phyloP scores from a whole-genome alignment of 2,888 invertebrate species.

The Dynastes maya region DNA sequence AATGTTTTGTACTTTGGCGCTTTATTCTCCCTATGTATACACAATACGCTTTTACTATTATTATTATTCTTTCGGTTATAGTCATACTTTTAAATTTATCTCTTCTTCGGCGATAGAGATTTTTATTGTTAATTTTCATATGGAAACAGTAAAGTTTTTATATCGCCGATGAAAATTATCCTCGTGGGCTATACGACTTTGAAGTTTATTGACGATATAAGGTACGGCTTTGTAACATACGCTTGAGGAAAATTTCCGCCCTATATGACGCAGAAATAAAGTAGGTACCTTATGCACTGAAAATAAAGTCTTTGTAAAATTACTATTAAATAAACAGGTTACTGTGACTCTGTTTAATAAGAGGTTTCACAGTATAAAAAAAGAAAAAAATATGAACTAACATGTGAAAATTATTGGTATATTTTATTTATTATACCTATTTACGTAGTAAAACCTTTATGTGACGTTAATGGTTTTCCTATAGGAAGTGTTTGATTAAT shows the following conservation, averaged over 20 bases:
- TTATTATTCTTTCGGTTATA: slow-evolving; percentile 57
- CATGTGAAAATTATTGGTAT: no score
- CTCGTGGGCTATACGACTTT: slow-evolving; percentile 35
- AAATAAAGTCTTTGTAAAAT: no score
- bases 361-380: no score
- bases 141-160: slow-evolving; percentile 51
- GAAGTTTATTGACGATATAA: slow-evolving; percentile 47
- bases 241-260: slow-evolving; percentile 10
- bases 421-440: no score
- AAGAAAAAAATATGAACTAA: no score
- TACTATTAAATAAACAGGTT: no score
- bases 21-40: slow-evolving; percentile 40
- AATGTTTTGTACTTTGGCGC: slow-evolving; percentile 52
- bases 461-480: no score
- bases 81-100: slow-evolving; percentile 55
- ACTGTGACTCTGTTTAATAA: no score
- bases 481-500: no score
- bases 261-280: neutral
- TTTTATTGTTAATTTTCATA: slow-evolving; percentile 61
- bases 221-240: slow-evolving; percentile 24
- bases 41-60: slow-evolving; percentile 55
- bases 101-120: slow-evolving; percentile 57
- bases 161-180: slow-evolving; percentile 48
- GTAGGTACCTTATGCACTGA: no score
- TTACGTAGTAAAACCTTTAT: no score